Evolutionary conservation across 2,113 vertebrate species (phyloP), one percentile per base, ranked within the genome.

Genomic region (Etheostoma spectabile): DNA sequence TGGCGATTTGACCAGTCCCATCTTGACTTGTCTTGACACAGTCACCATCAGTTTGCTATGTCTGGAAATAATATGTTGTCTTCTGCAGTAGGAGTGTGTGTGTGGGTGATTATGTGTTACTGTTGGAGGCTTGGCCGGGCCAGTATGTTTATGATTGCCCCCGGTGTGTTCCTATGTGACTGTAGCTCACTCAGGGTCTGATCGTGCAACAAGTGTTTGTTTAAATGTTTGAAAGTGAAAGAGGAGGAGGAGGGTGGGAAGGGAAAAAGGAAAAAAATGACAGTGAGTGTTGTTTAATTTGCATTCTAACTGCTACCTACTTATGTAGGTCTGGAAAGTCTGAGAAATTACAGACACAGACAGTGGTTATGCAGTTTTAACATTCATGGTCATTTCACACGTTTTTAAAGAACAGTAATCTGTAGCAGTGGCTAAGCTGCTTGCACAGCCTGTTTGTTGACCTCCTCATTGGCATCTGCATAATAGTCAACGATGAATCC

Each of bases 291-390:
- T 48, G 35, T 79, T 79, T 71, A 62, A 83, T 82, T 80, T 83
- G 22, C 78, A 63, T 86, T 65, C 49, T 80, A 79, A 77, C 53
- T 68, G 52, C 87, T 81, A n/a, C 88, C 82, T 89, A 86, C 84
- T 85, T 82, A 53, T 53, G 70, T 71, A 82, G 16, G 57, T 64
- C 69, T 84, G 79, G 85, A 86, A 88, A 88, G 74, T 86, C 60
- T 89, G 73, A 84, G 57, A 73, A 76, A 74, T 30, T 66, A 57
- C 80, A 56, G 63, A 62, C 55, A 62, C 74, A 59, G 71, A 59
- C 35, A 24, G 73, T 62, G 53, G 84, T 83, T 30, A 64, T 30
- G 38, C 38, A 2, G 30, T 71, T 67, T 88, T 85, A 66, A 72
- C 80, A 84, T 79, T 59, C 49, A 33, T 77, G 67, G 64, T 78